These are phyloP conservation scores for Watsonalla cultraria DNA, from an alignment of 2,888 invertebrate genomes.

Conservation along the genomic window DNA sequence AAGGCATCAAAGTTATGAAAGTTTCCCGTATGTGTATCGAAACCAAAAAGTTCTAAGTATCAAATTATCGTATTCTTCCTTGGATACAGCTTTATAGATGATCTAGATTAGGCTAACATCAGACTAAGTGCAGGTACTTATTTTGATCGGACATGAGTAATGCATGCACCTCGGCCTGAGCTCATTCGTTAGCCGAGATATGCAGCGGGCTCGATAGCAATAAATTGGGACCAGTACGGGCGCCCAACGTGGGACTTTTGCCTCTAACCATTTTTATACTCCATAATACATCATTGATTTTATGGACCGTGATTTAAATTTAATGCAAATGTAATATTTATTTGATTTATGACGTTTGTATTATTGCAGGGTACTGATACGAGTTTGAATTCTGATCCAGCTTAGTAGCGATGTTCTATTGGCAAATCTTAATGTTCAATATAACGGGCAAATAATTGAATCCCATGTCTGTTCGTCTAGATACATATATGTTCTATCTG, in stretches of 20 bases:
- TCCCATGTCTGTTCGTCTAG: too few species aligned
- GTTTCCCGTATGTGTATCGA: too few species aligned
- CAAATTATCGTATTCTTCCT: too few species aligned
- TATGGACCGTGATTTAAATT: slow-evolving; percentile 12
- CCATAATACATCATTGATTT: slow-evolving; percentile 27
- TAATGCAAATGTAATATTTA: slow-evolving; percentile 2
- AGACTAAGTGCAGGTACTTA: slow-evolving; percentile 19
- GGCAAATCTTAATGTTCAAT: too few species aligned
- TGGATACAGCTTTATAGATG: background rate
- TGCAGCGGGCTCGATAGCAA: slow-evolving; percentile 36
- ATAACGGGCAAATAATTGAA: too few species aligned
- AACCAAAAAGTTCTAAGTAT: too few species aligned
- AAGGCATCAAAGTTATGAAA: too few species aligned
- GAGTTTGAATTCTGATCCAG: too few species aligned
- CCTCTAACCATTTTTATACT: slow-evolving; percentile 24
- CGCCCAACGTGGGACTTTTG: slow-evolving; percentile 18
- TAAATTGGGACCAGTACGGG: slow-evolving; percentile 26
- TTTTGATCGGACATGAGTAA: slow-evolving; percentile 24
- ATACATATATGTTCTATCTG: background rate
- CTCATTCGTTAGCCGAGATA: slow-evolving; percentile 36
- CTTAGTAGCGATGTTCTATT: too few species aligned
- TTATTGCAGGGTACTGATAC: background rate
- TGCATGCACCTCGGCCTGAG: slow-evolving; percentile 20
- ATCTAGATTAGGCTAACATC: background rate
- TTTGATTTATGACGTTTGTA: background rate